A percentile compares a stretch with the other conserved stretches of the same genome.
Conservation (phyloP, 2,888 invertebrate genomes). For the Holacanthella duospinosa region DNA sequence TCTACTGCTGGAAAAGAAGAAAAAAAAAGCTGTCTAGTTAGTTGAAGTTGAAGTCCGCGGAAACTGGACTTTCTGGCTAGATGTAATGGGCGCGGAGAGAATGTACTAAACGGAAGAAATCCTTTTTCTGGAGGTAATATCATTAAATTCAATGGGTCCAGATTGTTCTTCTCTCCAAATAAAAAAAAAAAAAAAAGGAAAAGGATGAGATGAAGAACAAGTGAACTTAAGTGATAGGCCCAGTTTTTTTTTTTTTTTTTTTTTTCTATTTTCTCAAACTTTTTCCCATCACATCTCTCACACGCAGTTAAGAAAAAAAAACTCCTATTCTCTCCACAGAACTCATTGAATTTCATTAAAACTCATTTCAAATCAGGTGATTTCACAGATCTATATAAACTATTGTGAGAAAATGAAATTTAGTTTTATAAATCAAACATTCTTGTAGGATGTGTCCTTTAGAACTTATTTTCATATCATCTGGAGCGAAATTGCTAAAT, state of each 20-base stretch:
- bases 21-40: slow-evolving; percentile 2
- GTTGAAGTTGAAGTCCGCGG: background rate
- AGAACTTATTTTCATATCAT: too few species aligned
- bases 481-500: too few species aligned
- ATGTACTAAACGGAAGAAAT: background rate
- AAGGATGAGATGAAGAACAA: too few species aligned
- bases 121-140: slow-evolving; percentile 4
- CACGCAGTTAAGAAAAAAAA: background rate
- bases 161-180: slow-evolving; percentile 6
- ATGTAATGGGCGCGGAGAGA: background rate
- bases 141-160: slow-evolving; percentile 6
- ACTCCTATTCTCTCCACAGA: background rate
- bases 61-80: slow-evolving; percentile 3
- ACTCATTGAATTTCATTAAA: background rate
- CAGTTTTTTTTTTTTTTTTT: background rate
- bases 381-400: too few species aligned
- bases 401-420: too few species aligned
- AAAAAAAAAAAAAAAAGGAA: too few species aligned
- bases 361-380: background rate
- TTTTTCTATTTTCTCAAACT: background rate
- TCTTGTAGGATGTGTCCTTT: too few species aligned
- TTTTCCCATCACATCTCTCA: background rate
- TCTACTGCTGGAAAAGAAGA: background rate
- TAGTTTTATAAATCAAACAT: too few species aligned
- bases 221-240: background rate